Evolutionary conservation across 2,888 invertebrate genomes (phyloP).

Genomic region (Mythimna impura): DNA sequence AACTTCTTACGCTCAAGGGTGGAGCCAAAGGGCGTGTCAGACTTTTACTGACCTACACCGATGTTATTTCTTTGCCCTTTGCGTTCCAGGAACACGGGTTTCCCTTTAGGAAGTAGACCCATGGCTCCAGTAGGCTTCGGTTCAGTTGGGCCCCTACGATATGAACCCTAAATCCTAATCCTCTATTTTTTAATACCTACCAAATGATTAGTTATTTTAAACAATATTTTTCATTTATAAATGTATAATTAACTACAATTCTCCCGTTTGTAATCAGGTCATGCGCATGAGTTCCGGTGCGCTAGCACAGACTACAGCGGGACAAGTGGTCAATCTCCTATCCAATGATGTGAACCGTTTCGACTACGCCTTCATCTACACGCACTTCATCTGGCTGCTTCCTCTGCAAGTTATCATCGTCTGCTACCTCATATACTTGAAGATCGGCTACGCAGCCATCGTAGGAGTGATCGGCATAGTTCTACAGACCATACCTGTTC

Average conservation of each 20-base stretch:
- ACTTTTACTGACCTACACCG: too few relatives aligned
- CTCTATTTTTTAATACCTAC: too few relatives aligned
- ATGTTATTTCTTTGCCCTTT: too few relatives aligned
- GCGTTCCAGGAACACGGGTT: too few relatives aligned
- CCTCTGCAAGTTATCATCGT: conserved; percentile 93
- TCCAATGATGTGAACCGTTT: conserved; percentile 98
- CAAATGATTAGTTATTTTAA: background rate
- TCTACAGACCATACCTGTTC: conserved; percentile 95
- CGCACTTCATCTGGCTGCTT: conserved; percentile 97
- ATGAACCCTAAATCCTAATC: too few relatives aligned
- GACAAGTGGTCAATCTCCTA: conserved; percentile 97
- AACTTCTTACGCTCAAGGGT: too few relatives aligned
- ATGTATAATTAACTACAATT: background rate
- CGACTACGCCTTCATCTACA: conserved; percentile 95
- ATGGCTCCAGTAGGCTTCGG: too few relatives aligned
- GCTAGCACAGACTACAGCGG: conserved; percentile 96
- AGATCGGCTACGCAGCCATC: conserved; percentile 93
- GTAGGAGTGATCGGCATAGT: conserved; percentile 95
- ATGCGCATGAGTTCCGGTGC: conserved; percentile 94
- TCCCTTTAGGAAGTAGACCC: too few relatives aligned
- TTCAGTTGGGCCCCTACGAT: too few relatives aligned
- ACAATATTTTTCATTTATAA: background rate
- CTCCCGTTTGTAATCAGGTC: conserved; percentile 75
- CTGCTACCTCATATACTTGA: conserved; percentile 94
- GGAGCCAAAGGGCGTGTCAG: too few relatives aligned